Conservation (phyloP, 2,888 invertebrate species). For the Melipona beecheii region DNA sequence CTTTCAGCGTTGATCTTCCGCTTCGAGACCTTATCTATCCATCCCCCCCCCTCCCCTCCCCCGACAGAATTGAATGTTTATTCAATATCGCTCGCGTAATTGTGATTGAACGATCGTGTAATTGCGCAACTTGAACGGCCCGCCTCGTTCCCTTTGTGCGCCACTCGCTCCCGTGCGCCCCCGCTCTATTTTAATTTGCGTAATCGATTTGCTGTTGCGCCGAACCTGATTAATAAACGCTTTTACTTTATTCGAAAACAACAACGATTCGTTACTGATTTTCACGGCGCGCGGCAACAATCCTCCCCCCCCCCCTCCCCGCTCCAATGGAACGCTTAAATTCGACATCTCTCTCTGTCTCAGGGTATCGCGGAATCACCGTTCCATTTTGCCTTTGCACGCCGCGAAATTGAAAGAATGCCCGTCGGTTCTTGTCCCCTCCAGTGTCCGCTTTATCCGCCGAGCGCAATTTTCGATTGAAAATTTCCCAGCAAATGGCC, state of each 20-base stretch:
- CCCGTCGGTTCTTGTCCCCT: background rate
- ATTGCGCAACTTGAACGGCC: conserved; percentile 6
- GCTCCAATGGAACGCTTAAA: background rate
- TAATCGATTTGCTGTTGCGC: conserved; percentile 16
- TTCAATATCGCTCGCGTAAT: conserved; percentile 12
- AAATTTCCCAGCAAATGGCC: background rate
- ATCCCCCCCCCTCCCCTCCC: too few relatives aligned
- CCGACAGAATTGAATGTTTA: conserved; percentile 37
- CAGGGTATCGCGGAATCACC: conserved; percentile 7
- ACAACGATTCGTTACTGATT: conserved; percentile 19
- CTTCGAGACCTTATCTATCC: conserved; percentile 6
- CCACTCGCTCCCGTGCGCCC: background rate
- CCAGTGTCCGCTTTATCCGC: background rate
- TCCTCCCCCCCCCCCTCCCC: background rate
- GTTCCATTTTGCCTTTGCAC: background rate
- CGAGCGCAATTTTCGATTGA: too few relatives aligned
- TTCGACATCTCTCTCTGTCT: conserved; percentile 26
- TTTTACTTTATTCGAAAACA: conserved; percentile 37
- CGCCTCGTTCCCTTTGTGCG: background rate
- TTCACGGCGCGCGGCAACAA: conserved; percentile 4
- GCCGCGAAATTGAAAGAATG: background rate
- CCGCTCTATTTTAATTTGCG: conserved; percentile 25
- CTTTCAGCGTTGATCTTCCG: conserved; percentile 29
- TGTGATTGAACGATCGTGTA: conserved; percentile 28
- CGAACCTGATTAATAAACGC: conserved; percentile 25